A percentile compares a stretch with the other conserved stretches of the same genome.
Conservation (phyloP, 2,113 vertebrate species). For the Antennarius striatus region DNA sequence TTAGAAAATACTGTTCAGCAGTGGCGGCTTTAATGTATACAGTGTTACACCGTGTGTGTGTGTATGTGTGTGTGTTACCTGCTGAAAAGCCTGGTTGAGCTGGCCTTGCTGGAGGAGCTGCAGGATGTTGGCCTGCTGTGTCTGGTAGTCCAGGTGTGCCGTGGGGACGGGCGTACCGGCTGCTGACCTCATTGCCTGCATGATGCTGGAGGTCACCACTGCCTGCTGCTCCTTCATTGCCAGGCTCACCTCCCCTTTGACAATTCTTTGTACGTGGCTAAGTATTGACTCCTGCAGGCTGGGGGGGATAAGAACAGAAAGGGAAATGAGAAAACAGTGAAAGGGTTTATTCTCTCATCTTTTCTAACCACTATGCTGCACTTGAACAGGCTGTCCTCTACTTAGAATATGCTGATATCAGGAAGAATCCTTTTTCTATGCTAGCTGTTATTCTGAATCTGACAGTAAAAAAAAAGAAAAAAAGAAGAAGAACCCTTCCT, state of each 20-base stretch:
- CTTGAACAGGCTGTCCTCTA: too few relatives aligned
- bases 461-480: not conserved
- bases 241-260: slow-evolving; percentile 94
- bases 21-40: too few relatives aligned
- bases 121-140: slow-evolving; percentile 92
- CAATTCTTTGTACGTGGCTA: slow-evolving; percentile 92
- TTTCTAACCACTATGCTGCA: too few relatives aligned
- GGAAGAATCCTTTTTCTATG: not conserved
- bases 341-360: not conserved
- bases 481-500: not conserved
- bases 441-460: not conserved
- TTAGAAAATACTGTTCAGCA: not conserved
- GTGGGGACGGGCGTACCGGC: slow-evolving; percentile 92
- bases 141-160: slow-evolving; percentile 92
- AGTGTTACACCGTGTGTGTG: not conserved
- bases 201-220: slow-evolving; percentile 94
- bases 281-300: slow-evolving; percentile 97
- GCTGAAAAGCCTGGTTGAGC: slow-evolving; percentile 98
- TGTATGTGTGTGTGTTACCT: slow-evolving; percentile 78
- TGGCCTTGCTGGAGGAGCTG: slow-evolving; percentile 96
- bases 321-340: not conserved
- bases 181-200: slow-evolving; percentile 97
- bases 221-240: slow-evolving; percentile 99
- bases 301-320: slow-evolving; percentile 1
- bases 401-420: too few relatives aligned